phyloP scores from a whole-genome alignment of 1,140 invertebrate genomes.

The Physella acuta region DNA sequence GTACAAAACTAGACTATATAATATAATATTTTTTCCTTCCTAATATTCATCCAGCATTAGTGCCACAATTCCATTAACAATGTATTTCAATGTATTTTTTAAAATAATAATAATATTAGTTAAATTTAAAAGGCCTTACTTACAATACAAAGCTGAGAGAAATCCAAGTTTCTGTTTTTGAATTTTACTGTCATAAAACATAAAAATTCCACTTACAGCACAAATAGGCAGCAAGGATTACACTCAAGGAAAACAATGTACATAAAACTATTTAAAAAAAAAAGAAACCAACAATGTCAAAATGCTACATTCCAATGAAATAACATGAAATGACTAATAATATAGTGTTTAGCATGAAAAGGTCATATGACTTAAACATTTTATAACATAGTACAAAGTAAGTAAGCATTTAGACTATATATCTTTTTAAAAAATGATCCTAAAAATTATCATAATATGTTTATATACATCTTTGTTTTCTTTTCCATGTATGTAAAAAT shows the following conservation, averaged over 20 bases:
- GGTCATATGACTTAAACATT: neutral
- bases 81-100: too few relatives aligned
- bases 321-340: neutral
- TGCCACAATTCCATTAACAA: too few relatives aligned
- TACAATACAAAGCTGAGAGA: too few relatives aligned
- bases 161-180: too few relatives aligned
- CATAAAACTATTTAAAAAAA: neutral
- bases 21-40: too few relatives aligned
- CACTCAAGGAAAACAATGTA: neutral
- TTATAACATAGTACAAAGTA: too few relatives aligned
- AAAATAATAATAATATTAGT: too few relatives aligned
- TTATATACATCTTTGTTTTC: neutral
- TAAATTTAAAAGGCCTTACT: too few relatives aligned
- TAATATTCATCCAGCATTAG: too few relatives aligned
- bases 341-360: neutral
- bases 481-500: neutral
- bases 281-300: neutral
- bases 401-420: neutral
- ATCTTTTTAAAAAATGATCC: neutral
- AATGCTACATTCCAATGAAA: neutral
- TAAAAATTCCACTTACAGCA: slow-evolving; percentile 10
- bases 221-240: slow-evolving; percentile 10
- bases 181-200: slow-evolving; percentile 21
- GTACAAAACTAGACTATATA: too few relatives aligned
- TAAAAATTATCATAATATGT: neutral